Evolutionary conservation across 2,888 invertebrate species (phyloP), one percentile per base, ranked within the genome.

Genomic region (Oligia strigilis): DNA sequence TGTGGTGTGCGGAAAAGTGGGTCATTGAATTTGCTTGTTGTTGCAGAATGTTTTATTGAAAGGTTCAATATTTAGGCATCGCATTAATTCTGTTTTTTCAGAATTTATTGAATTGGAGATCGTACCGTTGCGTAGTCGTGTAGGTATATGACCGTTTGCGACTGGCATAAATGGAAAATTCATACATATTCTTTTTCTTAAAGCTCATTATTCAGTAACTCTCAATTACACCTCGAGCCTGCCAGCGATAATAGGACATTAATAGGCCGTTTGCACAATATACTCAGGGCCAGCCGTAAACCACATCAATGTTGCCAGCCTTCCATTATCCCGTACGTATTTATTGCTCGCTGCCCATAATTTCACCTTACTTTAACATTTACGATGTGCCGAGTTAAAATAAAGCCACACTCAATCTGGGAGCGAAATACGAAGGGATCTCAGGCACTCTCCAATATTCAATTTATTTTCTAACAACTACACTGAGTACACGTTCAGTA

Each of bases 391-490:
- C 81, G 91, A 90, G 91, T 93, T 94, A 93, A 95, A 94, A 94
- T 94, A 93, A 93, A 94, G 91, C 93, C 93, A 90, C 93, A 92
- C 93, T 94, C 94, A 92, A 95, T 94, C 93, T 92, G 88, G 82
- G 87, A 91, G 89, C 92, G 92, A 92, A 93, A 92, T 91, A 89
- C 92, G 92, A 92, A 92, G 87, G 91, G 93, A 93, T 91, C 92
- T 88, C 89, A 84, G 89, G 89, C 90, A 92, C 92, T 92, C 91
- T 91, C 93, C 94, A 91, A 94, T 95, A 95, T 95, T 95, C 95
- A 95, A 95, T 95, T 95, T 95, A 95, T 94, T 95, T 94, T 93
- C 94, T 95, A 95, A 95, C 95, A 95, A 95, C 92, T 91, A 91
- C 90, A 91, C 90, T 90, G 88, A 84, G 82, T 89, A 80, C 74